Base-by-base conservation (phyloP, 2,888 invertebrate species). In the Mechanitis messenoides region DNA sequence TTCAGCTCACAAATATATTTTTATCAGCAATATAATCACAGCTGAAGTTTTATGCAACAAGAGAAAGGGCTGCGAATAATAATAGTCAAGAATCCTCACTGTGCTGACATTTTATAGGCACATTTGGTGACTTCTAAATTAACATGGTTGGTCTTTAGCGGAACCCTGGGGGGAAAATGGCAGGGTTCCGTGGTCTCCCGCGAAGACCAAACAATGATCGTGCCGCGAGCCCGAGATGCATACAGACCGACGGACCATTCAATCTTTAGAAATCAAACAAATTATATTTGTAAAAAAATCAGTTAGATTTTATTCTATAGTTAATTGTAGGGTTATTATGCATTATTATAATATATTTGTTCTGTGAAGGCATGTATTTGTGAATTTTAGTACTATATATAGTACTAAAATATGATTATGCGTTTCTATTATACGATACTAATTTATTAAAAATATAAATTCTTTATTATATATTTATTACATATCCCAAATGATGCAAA, bases 241-340 rank as follows among this genome's bases (percentile, higher is more conserved):
- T 76, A 80, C 81, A 80, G 65, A 58, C 79, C 77, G 76, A 78
- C 64, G 70, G 73, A 72, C 82, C 75, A 85, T 86, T 85, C 84
- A 81, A 77, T 83, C 86, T 81, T 82, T 85, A 87, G 85, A 89
- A 88, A 86, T 87, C 86, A 87, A 85, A 87, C 86, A 87, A 87
- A 88, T 88, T 88, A 85, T 87, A 84, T 85, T 85, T 84, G 77
- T 79, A 85, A 84, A 82, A 84, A 80, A 73, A 76, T 78, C 77
- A 81, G 80, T 80, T 78, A 77, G 76, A 77, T 76, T 76, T 78
- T 75, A 77, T 79, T 77, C 71, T 74, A 62, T 63, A 60, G 46
- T 62, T 67, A 64, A 69, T 66, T 66, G 60, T 64, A 58, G 61
- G 64, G 66, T 64, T 62, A 64, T 64, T 50, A 31, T 31, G 50